Base-by-base conservation (phyloP, 2,113 vertebrate species). In the Periophthalmus modestus region DNA sequence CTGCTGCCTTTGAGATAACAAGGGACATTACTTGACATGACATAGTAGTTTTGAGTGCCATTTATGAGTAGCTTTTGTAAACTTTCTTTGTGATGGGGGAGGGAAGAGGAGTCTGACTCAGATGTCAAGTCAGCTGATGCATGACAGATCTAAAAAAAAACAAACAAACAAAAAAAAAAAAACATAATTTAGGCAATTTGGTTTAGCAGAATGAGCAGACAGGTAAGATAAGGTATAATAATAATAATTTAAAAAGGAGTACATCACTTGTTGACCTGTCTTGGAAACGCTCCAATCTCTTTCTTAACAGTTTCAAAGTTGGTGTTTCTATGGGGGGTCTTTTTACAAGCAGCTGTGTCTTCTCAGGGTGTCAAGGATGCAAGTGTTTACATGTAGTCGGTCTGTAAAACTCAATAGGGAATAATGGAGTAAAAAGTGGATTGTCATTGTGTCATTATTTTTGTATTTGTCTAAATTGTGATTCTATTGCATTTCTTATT, bases 271-370 rank as follows among this genome's bases (percentile, higher is more conserved):
- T 39, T 2, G 18, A 19, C 33, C 36, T n/a, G 18, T 24, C 12
- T 59, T 59, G 1, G 10, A 14, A 15, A 10, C 5, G 15, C 28
- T 28, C 2, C 57, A 28, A 24, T 59, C 23, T 5, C 19, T 54
- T 54, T n/a, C 7, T 21, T n/a, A n/a, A 21, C 52, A 55, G 18
- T 28, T 28, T 59, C 1, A 52, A 24, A 13, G 34, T n/a, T 34
- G 16, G 16, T 2, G 13, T 34, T 23, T 57, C 34, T 59, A 24
- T 87, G 75, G 82, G 84, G 75, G 82, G 70, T 80, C 66, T 69
- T 43, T 71, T 75, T 46, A 34, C 59, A 47, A 59, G 72, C 85
- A 89, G 80, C 85, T 88, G 81, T 78, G 63, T 65, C 85, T 62
- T 66, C 74, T 89, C 80, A 78, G 80, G 72, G 78, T 86, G 74